Conservation (phyloP, 2,113 vertebrate species). For the Pomatostomus ruficeps region DNA sequence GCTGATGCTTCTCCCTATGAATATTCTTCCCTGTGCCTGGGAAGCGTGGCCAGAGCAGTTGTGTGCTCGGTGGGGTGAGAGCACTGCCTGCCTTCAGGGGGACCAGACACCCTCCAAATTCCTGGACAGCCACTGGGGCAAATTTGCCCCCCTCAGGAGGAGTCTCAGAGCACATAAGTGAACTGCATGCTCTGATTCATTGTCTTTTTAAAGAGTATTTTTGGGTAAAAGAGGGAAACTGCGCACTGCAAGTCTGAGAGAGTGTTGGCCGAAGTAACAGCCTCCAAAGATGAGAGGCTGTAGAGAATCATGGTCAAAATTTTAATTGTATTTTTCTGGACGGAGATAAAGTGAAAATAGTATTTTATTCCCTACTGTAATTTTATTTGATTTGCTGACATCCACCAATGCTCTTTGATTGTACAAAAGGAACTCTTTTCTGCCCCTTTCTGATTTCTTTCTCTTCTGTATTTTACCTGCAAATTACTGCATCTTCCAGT, state of each 20-base stretch:
- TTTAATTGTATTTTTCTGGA: not conserved
- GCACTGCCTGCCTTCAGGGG: not conserved
- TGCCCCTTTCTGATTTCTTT: not conserved
- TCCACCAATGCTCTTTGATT: not conserved
- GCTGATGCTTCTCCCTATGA: rapidly evolving
- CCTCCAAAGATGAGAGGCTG: not conserved
- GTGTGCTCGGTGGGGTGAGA: not conserved
- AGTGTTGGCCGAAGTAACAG: not conserved
- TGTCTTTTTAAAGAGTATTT: not conserved
- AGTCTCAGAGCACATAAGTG: not conserved
- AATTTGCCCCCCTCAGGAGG: not conserved
- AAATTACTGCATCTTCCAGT: not conserved
- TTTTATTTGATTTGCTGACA: not conserved
- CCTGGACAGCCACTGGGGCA: not conserved
- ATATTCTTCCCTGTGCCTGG: too few relatives aligned
- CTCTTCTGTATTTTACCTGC: not conserved
- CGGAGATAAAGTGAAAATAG: not conserved
- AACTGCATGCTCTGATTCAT: not conserved
- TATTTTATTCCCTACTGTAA: not conserved
- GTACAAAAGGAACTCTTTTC: not conserved
- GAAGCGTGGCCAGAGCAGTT: rapidly evolving
- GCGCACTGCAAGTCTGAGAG: not conserved
- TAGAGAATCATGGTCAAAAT: not conserved
- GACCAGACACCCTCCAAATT: too few relatives aligned
- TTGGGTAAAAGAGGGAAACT: not conserved